Base-by-base conservation (phyloP, 2,113 vertebrate species). In the Nothobranchius kuhntae region DNA sequence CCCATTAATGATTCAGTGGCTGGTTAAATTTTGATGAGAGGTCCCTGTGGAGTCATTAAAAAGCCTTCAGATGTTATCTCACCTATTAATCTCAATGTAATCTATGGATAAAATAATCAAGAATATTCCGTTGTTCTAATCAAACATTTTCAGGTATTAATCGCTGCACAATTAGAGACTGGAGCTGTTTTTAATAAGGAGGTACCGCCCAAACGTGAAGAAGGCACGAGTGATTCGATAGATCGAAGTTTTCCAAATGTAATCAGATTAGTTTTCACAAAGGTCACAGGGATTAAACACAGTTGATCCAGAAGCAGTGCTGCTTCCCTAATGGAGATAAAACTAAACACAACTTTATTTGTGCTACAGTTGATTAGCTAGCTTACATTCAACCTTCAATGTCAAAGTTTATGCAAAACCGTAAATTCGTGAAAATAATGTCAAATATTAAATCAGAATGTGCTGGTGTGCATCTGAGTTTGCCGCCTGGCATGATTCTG, bases 1-100 rank as follows among this genome's bases (percentile, higher is more conserved):
- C 69, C 70, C 68, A 84, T 91, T 73, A 87, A 91, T 90, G 78
- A 90, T 91, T 91, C 84, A 90, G 73, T 56, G 65, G 74, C 73
- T 84, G 56, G 50, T 90, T 80, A 87, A 86, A 84, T 53, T 74
- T 84, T 82, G 74, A 88, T 74, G 77, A 77, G 76, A 67, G 24
- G 69, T 77, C 75, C 81, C 69, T 57, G 58, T 78, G 77, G 56
- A 85, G 75, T 79, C 61, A 86, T 89, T 85, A 89, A 40, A 35
- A 67, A 54, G 70, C 65, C 74, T 17, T 58, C 72, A 78, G 67
- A 86, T 76, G 79, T 80, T 85, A 82, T 82, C 80, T 83, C 61
- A 73, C 51, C 69, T 40, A 77, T 80, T 87, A 85, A 87, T 83
- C 65, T 71, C 67, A 61, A 45, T 59, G 78, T 72, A 74, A 83